phyloP scores from a whole-genome alignment of 2,888 invertebrate genomes.

The Drosophila nigritarsus region DNA sequence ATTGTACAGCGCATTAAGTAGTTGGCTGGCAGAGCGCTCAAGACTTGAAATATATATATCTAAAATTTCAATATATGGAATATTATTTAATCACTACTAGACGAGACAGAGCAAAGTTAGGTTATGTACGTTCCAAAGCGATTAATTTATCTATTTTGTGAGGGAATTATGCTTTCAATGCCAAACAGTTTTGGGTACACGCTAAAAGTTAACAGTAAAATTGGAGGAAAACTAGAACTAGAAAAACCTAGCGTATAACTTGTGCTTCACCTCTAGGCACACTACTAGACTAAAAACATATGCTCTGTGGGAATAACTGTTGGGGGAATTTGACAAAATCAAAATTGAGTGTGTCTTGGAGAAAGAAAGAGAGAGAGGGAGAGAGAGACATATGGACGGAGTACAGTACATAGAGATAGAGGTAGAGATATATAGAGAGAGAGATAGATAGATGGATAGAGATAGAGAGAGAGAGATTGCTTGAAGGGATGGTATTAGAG shows the following conservation, averaged over 20 bases:
- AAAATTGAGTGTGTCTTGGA: conserved; percentile 59
- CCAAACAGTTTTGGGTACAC: conserved; percentile 44
- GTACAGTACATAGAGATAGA: conserved; percentile 8
- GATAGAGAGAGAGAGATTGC: conserved; percentile 27
- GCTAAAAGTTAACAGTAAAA: conserved; percentile 42
- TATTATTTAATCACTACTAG: conserved; percentile 56
- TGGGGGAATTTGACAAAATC: conserved; percentile 47
- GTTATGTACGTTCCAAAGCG: conserved; percentile 59
- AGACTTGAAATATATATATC: conserved; percentile 69
- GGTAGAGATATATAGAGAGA: conserved; percentile 2
- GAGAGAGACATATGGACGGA: conserved; percentile 17
- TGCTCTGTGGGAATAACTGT: conserved; percentile 58
- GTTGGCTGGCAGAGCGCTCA: conserved; percentile 78
- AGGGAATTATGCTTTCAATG: conserved; percentile 31
- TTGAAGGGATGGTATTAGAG: conserved; percentile 29
- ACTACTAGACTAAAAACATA: conserved; percentile 61
- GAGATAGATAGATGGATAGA: conserved; percentile 22
- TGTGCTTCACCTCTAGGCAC: conserved; percentile 64
- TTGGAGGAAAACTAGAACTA: conserved; percentile 38
- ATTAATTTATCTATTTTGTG: conserved; percentile 31
- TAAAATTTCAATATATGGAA: conserved; percentile 44
- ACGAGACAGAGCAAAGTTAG: conserved; percentile 36
- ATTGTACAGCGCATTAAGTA: conserved; percentile 75
- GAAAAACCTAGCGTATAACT: conserved; percentile 60
- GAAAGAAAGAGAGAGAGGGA: conserved; percentile 30